Percentiles rank a stretch among this genome's conserved stretches.
phyloP scores from a whole-genome alignment of 2,797 vertebrate species.

The Pangasius sanitwongsei region DNA sequence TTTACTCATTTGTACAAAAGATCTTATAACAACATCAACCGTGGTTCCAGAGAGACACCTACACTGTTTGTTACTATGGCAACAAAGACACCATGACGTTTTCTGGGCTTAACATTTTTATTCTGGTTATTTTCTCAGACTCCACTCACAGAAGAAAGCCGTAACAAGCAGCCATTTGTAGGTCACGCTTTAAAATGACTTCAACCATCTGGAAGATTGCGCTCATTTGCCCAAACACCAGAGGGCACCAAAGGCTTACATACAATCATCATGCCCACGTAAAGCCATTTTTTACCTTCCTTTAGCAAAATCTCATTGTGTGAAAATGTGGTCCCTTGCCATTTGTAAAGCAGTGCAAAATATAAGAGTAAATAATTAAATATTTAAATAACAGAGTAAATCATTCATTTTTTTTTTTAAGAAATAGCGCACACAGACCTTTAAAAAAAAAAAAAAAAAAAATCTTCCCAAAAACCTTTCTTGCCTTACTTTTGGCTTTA shows the following conservation, averaged over 20 bases:
- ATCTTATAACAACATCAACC: background rate
- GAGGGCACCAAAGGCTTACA: constrained; percentile 42
- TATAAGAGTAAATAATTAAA: constrained; percentile 15
- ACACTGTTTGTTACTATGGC: constrained; percentile 13
- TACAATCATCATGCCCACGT: constrained; percentile 10
- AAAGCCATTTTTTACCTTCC: background rate
- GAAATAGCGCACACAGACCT: background rate
- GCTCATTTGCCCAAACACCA: constrained; percentile 31
- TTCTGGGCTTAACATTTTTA: background rate
- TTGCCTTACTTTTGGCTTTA: background rate
- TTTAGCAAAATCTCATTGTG: constrained; percentile 5
- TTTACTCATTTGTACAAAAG: background rate
- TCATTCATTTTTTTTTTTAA: background rate
- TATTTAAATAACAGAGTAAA: background rate
- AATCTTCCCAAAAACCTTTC: background rate
- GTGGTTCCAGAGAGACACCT: background rate
- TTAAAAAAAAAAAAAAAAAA: background rate
- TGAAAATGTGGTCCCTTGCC: background rate
- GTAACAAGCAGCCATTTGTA: background rate
- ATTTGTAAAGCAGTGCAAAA: constrained; percentile 36
- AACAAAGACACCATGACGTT: background rate
- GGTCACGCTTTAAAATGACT: background rate
- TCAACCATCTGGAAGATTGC: background rate
- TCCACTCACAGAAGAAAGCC: background rate
- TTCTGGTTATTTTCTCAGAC: background rate